Evolutionary conservation across 2,888 invertebrate species (phyloP), one percentile per base, ranked within the genome.

Genomic region (Macrophya annulata): DNA sequence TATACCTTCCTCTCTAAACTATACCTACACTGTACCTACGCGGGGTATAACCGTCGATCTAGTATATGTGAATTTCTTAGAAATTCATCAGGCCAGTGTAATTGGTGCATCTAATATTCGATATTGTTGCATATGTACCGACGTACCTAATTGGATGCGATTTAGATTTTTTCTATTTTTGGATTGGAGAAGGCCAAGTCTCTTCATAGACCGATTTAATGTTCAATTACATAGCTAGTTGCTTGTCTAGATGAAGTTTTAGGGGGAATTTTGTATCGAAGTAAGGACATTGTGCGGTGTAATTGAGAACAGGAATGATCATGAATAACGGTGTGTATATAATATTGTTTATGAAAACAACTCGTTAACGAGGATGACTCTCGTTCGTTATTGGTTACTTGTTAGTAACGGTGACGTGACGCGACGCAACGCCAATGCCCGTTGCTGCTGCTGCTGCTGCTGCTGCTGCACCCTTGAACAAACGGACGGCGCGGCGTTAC

Each of bases 261-360:
- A 31, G 1, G 31, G 31, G 1, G 31, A 3, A 31, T 31, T 31
- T 31, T 31, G 31, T 31, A 31, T 31, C 31, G 31, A 31, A 31
- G 31, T 31, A 31, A 31, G 3, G 31, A 31, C 31, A 31, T 31
- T 31, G 31, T 3, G 31, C 31, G 31, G 31, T 31, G 31, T 31
- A 31, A 31, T 3, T 3, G 31, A 31, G 31, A 31, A 31, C 31
- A 31, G 31, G 31, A 31, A 31, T 31, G n/a, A n/a, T 59, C 21
- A n/a, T 43, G 40, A 3, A 25, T 45, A 72, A 40, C n/a, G 6
- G 9, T n/a, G 43, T 10, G 51, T 81, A 3, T 81, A 3, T 89
- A 86, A 88, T 92, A 93, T 93, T 93, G 92, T 93, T 92, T 93
- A 91, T 92, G 91, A 93, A 92, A 92, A 92, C 92, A 93, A 31